phyloP scores from a whole-genome alignment of 2,888 invertebrate species.

The Synanthedon tipuliformis region DNA sequence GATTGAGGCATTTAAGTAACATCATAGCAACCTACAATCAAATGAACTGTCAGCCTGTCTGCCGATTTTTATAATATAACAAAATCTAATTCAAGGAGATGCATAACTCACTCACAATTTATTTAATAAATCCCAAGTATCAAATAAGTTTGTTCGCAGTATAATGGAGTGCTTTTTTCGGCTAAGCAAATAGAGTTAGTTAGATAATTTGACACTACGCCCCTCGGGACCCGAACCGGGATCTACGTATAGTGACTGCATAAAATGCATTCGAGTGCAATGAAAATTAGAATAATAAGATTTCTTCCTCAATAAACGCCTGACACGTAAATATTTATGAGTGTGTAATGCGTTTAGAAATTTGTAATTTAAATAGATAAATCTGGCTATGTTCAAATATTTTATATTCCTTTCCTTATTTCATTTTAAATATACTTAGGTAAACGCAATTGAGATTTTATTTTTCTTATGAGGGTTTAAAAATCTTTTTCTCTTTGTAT shows the following conservation, averaged over 20 bases:
- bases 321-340: constrained; percentile 35
- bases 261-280: constrained; percentile 17
- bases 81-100: too few species aligned
- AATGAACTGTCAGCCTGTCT: too few species aligned
- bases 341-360: neutral
- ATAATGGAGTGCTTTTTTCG: constrained; percentile 23
- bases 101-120: too few species aligned
- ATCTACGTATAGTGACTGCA: constrained; percentile 25
- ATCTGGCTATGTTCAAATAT: constrained; percentile 1
- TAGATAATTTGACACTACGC: constrained; percentile 46
- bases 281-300: constrained; percentile 43
- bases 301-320: constrained; percentile 20
- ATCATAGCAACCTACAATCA: too few species aligned
- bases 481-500: too few species aligned
- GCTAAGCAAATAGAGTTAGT: constrained; percentile 54
- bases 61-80: too few species aligned
- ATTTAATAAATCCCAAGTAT: neutral
- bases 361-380: neutral
- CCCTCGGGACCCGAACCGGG: constrained; percentile 37
- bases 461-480: too few species aligned
- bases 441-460: too few species aligned
- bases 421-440: too few species aligned
- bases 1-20: too few species aligned
- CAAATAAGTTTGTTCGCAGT: neutral
- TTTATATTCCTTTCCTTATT: neutral